A percentile compares a stretch with the other conserved stretches of the same genome.
phyloP scores from a whole-genome alignment of 2,113 vertebrate genomes.

The Vicugna pacos region DNA sequence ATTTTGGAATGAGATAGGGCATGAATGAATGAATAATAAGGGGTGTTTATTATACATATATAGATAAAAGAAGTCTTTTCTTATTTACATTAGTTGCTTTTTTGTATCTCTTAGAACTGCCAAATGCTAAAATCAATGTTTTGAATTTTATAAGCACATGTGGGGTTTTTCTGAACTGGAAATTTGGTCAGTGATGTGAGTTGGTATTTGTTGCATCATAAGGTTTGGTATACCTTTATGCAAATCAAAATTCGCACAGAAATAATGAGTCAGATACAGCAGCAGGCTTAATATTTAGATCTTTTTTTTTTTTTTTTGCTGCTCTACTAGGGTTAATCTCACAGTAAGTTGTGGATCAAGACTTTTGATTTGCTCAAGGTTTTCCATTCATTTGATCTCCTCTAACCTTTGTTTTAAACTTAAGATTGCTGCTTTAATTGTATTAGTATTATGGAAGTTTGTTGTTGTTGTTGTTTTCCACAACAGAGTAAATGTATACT shows the following conservation, averaged over 20 bases:
- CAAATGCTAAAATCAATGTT: constrained; percentile 40
- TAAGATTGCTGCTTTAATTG: constrained; percentile 7
- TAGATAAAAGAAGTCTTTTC: not conserved
- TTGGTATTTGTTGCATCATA: constrained; percentile 26
- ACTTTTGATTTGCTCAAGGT: constrained; percentile 48
- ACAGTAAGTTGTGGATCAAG: not conserved
- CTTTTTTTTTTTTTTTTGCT: not conserved
- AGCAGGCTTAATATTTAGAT: not conserved
- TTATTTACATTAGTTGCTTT: constrained; percentile 10
- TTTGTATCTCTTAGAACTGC: not conserved
- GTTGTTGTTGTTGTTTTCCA: not conserved
- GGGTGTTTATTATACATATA: not conserved
- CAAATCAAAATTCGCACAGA: constrained; percentile 63
- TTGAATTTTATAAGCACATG: constrained; percentile 31
- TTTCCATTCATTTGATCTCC: constrained; percentile 56
- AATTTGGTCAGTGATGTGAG: not conserved
- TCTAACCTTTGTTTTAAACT: constrained; percentile 28
- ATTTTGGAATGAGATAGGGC: constrained; percentile 15
- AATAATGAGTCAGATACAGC: constrained; percentile 61
- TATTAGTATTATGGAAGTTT: not conserved
- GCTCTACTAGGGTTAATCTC: not conserved
- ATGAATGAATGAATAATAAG: constrained; percentile 33
- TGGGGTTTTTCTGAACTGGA: not conserved
- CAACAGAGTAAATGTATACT: not conserved
- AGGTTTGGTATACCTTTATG: not conserved